Base-by-base conservation (phyloP, 2,888 invertebrate genomes). In the Drymonia ruficornis region DNA sequence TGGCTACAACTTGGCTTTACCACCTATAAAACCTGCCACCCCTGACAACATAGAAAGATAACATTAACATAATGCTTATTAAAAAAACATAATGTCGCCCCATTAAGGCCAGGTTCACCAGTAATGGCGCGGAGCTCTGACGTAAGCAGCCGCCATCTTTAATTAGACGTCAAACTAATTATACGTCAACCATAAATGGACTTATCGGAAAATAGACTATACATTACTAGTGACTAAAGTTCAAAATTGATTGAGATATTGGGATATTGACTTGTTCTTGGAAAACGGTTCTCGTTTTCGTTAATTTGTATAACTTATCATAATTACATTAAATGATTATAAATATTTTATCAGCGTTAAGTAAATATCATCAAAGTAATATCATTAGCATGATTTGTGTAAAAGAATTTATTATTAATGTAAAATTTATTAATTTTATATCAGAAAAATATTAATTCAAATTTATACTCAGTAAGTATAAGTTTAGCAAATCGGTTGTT, bases 11-110 rank as follows among this genome's bases (percentile, higher is more conserved):
- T n/a, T n/a, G n/a, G n/a, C n/a, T n/a, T n/a, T n/a, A n/a, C n/a
- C n/a, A n/a, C n/a, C n/a, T n/a, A n/a, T n/a, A n/a, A n/a, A n/a
- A n/a, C 4, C 36, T 38, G 18, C 23, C 18, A 65, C 45, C 71
- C 71, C 65, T 66, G 48, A 23, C 18, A 16, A 51, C 55, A 55
- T 16, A 62, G 42, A 43, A 52, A 65, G 66, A 54, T 59, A 47
- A 50, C 60, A 78, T 81, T 78, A 74, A 63, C 80, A 78, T 81
- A 76, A 79, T 76, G 71, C 72, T 74, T 78, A 79, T 78, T 77
- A 72, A 76, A 78, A 78, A 72, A 70, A 67, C 64, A 70, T 71
- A 76, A 76, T 66, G 56, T 52, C 55, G 44, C 64, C 66, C 72
- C 71, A 76, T 79, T 70, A 76, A 60, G 62, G 16, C 48, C 48